A percentile compares a stretch with the other conserved stretches of the same genome.
Evolutionary conservation across 2,797 vertebrate genomes (phyloP).

Genomic region (Diceros bicornis): DNA sequence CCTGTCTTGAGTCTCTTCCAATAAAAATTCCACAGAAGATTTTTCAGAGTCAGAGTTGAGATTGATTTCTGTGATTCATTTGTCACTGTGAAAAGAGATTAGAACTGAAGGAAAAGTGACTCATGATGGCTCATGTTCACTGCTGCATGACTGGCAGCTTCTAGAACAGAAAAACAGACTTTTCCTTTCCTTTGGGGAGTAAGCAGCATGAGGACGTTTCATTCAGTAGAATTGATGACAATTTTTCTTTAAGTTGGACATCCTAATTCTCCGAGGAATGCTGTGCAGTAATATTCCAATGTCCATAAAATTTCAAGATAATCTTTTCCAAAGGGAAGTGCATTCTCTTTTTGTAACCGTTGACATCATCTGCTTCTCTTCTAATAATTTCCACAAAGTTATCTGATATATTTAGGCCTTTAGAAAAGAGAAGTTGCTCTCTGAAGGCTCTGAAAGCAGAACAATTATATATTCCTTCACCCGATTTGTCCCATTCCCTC

Average conservation of each 20-base stretch:
- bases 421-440: slow-evolving; percentile 57
- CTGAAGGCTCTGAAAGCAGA: neutral
- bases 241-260: slow-evolving; percentile 67
- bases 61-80: slow-evolving; percentile 87
- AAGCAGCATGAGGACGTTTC: slow-evolving; percentile 61
- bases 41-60: slow-evolving; percentile 76
- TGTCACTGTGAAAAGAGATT: slow-evolving; percentile 86
- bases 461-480: neutral
- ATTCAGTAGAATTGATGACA: slow-evolving; percentile 32
- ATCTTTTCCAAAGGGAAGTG: neutral
- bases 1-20: slow-evolving; percentile 46
- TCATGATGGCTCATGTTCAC: slow-evolving; percentile 78
- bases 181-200: slow-evolving; percentile 66
- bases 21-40: slow-evolving; percentile 62
- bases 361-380: neutral
- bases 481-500: slow-evolving; percentile 20
- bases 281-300: neutral
- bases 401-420: neutral
- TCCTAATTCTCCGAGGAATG: neutral
- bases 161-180: slow-evolving; percentile 75
- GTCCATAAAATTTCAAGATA: neutral
- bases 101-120: slow-evolving; percentile 83
- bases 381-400: slow-evolving; percentile 24
- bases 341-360: neutral
- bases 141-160: slow-evolving; percentile 83